phyloP scores from a whole-genome alignment of 2,797 vertebrate genomes.

The Phrynocephalus forsythii region DNA sequence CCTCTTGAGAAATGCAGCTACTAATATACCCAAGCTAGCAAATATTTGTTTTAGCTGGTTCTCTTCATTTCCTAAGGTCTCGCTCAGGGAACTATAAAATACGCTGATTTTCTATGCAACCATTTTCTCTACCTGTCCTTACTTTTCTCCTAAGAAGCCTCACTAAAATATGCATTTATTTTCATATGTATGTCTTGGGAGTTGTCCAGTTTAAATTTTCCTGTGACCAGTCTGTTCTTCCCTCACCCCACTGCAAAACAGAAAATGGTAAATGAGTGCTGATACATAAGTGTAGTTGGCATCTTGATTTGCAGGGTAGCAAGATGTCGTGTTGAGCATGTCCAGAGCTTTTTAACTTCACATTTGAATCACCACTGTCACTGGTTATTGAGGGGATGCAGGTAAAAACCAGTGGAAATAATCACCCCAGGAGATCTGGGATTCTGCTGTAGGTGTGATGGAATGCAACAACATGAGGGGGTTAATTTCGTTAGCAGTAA shows the following conservation, averaged over 20 bases:
- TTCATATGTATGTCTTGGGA: neutral
- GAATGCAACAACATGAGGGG: neutral
- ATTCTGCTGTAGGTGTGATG: neutral
- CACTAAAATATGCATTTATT: neutral
- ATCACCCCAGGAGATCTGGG: neutral
- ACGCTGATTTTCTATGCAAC: neutral
- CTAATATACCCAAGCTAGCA: neutral
- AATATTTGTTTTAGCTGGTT: neutral
- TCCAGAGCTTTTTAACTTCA: neutral
- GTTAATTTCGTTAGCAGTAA: constrained; percentile 9
- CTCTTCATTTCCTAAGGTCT: neutral
- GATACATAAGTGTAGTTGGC: neutral
- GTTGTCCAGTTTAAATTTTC: neutral
- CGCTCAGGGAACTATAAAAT: neutral
- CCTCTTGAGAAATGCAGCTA: neutral
- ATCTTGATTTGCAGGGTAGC: neutral
- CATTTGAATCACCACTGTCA: neutral
- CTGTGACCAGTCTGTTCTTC: neutral
- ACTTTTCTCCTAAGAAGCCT: neutral
- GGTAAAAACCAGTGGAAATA: too few species aligned
- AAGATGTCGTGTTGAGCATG: neutral
- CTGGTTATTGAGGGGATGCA: neutral
- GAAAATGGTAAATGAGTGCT: neutral
- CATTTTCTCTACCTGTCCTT: neutral
- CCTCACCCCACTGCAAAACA: neutral